Percentiles rank a stretch among this genome's conserved stretches.
Evolutionary conservation across 1,140 invertebrate genomes (phyloP).

Genomic region (Drosophila guanche): DNA sequence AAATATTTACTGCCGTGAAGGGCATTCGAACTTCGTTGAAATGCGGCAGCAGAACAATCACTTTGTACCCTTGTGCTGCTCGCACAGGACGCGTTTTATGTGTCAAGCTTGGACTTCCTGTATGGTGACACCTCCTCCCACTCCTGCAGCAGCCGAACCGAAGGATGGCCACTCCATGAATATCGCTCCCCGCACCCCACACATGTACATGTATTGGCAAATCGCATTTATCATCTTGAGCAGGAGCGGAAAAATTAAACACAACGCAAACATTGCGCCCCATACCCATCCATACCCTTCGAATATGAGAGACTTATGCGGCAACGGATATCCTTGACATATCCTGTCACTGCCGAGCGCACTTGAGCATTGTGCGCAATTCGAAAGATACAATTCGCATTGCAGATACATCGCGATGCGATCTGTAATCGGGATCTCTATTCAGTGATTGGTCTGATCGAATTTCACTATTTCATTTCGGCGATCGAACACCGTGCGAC

Average conservation of each 20-base stretch:
- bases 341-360: conserved; percentile 51
- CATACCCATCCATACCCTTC: too few relatives aligned
- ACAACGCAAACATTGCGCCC: conserved; percentile 21
- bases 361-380: conserved; percentile 47
- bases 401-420: conserved; percentile 28
- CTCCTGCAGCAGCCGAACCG: neutral
- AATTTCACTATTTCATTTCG: conserved; percentile 1
- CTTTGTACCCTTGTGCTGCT: conserved; percentile 10
- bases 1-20: conserved; percentile 5
- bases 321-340: conserved; percentile 77
- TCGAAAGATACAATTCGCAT: conserved; percentile 51
- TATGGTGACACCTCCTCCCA: conserved; percentile 47
- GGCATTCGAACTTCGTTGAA: conserved; percentile 27
- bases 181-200: neutral
- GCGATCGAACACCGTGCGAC: conserved; percentile 45
- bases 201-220: conserved; percentile 28
- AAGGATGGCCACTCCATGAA: conserved; percentile 4
- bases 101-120: conserved; percentile 70
- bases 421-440: conserved; percentile 43
- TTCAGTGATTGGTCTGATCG: conserved; percentile 55
- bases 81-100: conserved; percentile 67
- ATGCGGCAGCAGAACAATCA: neutral
- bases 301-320: conserved; percentile 55
- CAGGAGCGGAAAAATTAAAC: conserved; percentile 70
- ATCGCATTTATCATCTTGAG: conserved; percentile 70